Evolutionary conservation across 2,113 vertebrate genomes (phyloP).

Genomic region (Pygoscelis antarcticus): DNA sequence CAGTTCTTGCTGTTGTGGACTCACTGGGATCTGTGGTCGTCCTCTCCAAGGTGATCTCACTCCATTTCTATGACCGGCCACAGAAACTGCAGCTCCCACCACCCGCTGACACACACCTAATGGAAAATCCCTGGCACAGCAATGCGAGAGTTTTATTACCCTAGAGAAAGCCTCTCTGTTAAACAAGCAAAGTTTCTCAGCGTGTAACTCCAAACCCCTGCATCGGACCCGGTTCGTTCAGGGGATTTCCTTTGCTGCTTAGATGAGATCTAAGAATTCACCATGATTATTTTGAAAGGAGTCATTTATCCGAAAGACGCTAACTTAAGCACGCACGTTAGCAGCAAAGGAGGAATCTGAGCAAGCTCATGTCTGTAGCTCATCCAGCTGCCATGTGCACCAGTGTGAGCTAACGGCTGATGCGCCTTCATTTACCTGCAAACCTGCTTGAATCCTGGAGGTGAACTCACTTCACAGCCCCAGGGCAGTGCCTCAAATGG

Average conservation of each 20-base stretch:
- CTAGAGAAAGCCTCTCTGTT: background rate
- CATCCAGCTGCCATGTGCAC: rapidly evolving
- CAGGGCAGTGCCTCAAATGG: background rate
- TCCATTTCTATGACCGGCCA: background rate
- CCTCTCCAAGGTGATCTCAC: background rate
- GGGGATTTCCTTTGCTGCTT: slow-evolving; percentile 41
- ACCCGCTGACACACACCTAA: background rate
- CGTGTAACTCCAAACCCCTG: background rate
- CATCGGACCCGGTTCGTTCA: rapidly evolving
- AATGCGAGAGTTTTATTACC: background rate
- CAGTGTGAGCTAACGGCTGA: rapidly evolving
- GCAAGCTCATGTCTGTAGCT: background rate
- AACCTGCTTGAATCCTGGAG: background rate
- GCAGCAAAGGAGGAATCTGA: background rate
- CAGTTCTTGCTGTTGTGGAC: background rate
- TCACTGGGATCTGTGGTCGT: background rate
- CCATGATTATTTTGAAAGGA: background rate
- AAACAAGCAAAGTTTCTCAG: background rate
- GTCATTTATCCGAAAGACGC: background rate
- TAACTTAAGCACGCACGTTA: rapidly evolving
- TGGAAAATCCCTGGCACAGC: slow-evolving; percentile 41
- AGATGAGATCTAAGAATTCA: background rate
- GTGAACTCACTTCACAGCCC: background rate
- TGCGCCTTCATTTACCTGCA: background rate
- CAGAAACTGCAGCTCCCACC: background rate